These are phyloP conservation scores for Lutjanus argentimaculatus DNA, from an alignment of 2,797 vertebrate species.

Conservation along the genomic window DNA sequence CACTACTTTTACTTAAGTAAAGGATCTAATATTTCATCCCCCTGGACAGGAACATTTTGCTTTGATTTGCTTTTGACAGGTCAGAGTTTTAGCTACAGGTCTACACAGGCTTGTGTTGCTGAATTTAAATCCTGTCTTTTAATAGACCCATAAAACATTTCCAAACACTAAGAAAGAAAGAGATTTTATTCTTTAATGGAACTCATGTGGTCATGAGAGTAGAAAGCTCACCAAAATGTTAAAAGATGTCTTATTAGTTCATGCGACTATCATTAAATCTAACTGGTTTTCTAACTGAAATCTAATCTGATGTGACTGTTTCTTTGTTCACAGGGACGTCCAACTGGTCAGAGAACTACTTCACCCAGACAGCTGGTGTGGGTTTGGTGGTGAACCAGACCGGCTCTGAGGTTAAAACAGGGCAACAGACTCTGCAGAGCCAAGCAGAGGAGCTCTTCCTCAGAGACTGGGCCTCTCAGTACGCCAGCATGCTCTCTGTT, in stretches of 20 bases:
- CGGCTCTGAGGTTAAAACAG: conserved; percentile 46
- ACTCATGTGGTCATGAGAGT: neutral
- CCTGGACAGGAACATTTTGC: neutral
- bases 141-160: neutral
- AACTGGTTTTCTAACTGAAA: neutral
- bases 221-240: neutral
- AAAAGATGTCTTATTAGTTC: neutral
- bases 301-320: neutral
- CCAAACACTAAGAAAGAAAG: neutral
- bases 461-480: conserved; percentile 83
- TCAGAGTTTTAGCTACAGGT: neutral
- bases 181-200: neutral
- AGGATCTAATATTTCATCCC: neutral
- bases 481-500: conserved; percentile 56
- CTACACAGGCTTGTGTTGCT: neutral
- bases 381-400: conserved; percentile 88
- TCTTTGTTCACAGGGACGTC: conserved; percentile 85
- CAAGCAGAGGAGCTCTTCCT: conserved; percentile 83
- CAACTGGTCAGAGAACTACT: conserved; percentile 90
- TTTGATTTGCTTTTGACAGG: neutral
- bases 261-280: neutral
- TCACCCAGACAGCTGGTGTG: conserved; percentile 85
- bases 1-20: no score
- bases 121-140: neutral
- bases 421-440: conserved; percentile 79